These are phyloP conservation scores for Enteromius unitaeniatus DNA, from an alignment of 2,797 vertebrate genomes.

Conservation along the genomic window DNA sequence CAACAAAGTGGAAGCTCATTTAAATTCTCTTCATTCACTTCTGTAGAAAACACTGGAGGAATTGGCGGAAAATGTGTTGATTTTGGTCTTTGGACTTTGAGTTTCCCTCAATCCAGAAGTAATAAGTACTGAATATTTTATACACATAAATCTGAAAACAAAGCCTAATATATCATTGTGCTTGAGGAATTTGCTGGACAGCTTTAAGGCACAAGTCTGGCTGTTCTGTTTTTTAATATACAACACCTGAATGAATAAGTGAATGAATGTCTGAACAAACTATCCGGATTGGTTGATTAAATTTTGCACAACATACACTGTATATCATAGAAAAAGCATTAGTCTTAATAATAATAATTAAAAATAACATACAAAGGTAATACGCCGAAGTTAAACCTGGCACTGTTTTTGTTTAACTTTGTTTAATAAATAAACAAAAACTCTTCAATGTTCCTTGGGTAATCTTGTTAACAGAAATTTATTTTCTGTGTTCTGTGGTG, in stretches of 20 bases:
- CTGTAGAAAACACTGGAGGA: background rate
- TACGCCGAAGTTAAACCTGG: background rate
- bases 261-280: too few relatives aligned
- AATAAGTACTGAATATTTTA: conserved; percentile 5
- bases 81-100: conserved; percentile 24
- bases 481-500: background rate
- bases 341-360: background rate
- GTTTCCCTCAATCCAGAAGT: conserved; percentile 11
- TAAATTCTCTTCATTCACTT: conserved; percentile 32
- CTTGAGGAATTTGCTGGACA: background rate
- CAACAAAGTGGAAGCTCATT: conserved; percentile 46
- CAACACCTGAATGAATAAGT: too few relatives aligned
- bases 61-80: conserved; percentile 23
- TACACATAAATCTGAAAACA: background rate
- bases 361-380: background rate
- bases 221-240: background rate
- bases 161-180: background rate
- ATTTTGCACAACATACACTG: background rate
- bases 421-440: background rate
- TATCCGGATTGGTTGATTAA: background rate
- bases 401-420: background rate
- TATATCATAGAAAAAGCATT: background rate
- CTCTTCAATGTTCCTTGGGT: background rate
- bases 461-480: background rate
- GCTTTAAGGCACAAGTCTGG: background rate